These are phyloP conservation scores for Ammodytes marinus DNA, from an alignment of 2,113 vertebrate species.

Conservation along the genomic window DNA sequence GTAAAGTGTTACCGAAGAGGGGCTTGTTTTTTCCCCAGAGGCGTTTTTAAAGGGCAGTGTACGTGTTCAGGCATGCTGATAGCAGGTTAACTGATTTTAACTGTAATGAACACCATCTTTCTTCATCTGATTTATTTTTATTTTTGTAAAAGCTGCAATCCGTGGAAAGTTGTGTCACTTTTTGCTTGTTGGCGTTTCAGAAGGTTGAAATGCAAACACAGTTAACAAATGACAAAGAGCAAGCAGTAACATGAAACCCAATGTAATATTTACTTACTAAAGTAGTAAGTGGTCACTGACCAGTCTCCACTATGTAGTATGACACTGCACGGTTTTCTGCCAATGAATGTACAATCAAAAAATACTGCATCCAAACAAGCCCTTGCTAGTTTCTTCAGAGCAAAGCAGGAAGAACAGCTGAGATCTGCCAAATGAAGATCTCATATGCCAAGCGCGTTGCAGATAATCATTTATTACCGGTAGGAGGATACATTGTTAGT, in stretches of 20 bases:
- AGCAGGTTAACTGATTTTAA: neutral
- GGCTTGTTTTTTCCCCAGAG: neutral
- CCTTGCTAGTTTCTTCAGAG: neutral
- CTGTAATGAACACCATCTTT: neutral
- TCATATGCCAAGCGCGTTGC: neutral
- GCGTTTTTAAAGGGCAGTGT: neutral
- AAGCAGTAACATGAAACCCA: conserved; percentile 4
- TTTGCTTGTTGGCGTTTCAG: neutral
- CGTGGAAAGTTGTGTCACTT: neutral
- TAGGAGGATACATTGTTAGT: neutral
- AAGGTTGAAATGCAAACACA: neutral
- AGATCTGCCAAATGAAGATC: conserved; percentile 1
- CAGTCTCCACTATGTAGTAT: neutral
- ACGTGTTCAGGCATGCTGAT: neutral
- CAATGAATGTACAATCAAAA: neutral
- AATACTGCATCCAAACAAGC: conserved; percentile 5
- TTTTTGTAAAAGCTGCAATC: neutral
- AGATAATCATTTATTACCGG: conserved; percentile 7
- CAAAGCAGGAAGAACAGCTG: conserved; percentile 1
- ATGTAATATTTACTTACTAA: neutral
- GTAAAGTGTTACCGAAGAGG: too few species aligned
- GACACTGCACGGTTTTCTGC: neutral
- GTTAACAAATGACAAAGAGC: neutral
- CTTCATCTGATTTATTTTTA: neutral
- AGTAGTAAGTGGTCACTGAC: neutral